Evolutionary conservation across 2,113 vertebrate genomes (phyloP), one percentile per base, ranked within the genome.

Genomic region (Cyprinus carpio): DNA sequence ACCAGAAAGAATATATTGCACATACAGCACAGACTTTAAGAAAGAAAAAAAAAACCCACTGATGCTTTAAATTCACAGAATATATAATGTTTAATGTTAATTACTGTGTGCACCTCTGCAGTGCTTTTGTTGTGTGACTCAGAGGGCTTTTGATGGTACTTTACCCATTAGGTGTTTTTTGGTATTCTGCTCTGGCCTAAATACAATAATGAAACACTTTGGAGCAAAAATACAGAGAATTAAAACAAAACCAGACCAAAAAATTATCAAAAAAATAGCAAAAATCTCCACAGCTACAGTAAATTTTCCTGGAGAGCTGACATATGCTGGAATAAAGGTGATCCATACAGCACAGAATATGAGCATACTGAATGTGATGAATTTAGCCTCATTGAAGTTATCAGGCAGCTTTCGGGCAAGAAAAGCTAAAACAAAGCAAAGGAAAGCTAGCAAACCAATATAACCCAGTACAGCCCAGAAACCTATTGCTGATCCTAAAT

Each of bases 181-280:
- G 8, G 92, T 93, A 67, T 95, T 95, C 83, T 92, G 90, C 43
- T 94, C 92, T 71, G 94, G 92, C 56, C 91, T 92, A 37, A 93
- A 29, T 75, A 95, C 69, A 87, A 95, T 94, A 56, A 95, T 93
- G n/a, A 91, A 93, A 86, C 92, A 94, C 76, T 94, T 95, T 54
- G 93, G 93, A 80, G 91, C 90, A 91, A 94, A 95, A 79, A 94
- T 74, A 34, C 93, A 94, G 27, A 93, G 83, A 82, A 93, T 87
- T 40, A 95, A 69, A 37, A 93, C 93, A 89, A 64, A 56, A 18
- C 54, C 23, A 23, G 54, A 56, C 1, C 18, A 18, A 20, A 56
- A 56, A 0, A 56, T 56, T n/a, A n/a, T n/a, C n/a, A n/a, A n/a
- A n/a, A 43, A 43, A 9, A 43, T 43, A 43, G 40, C 40, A 43